Base-by-base conservation (phyloP, 1,140 invertebrate genomes). In the Muscidifurax raptorellus region DNA sequence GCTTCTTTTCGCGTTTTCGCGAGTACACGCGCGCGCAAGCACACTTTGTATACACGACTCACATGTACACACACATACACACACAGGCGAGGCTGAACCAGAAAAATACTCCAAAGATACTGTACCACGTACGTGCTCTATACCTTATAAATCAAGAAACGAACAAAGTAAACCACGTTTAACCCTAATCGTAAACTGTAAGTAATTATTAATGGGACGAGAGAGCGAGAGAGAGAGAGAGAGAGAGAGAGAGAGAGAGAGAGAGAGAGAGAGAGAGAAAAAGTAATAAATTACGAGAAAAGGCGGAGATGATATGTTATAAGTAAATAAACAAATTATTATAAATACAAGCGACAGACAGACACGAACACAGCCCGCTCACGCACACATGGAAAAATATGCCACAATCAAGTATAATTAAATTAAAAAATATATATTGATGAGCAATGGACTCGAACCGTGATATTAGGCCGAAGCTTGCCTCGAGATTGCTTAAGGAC, bases 401-500 rank as follows among this genome's bases (percentile, higher is more conserved):
- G 71, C 28, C 59, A 78, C 40, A 72, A 69, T 82, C 75, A 74
- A 82, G 69, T 83, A 86, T 82, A 86, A 87, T 86, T 81, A 85
- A 72, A 79, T 25, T 81, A 75, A 84, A 40, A 86, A 87, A 85
- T 89, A 89, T 88, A 89, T 89, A 90, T 86, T 87, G 87, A 93
- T 89, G 91, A 93, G 92, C 91, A 91, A 91, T 92, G 91, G 90
- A 93, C 91, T 92, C 92, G 89, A 92, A 93, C 92, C 91, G 92
- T 93, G 92, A 93, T 93, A 93, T 93, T 93, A 93, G 92, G 92
- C 92, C 92, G 91, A 92, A 92, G 92, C 91, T 93, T 93, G 92
- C 92, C 92, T 93, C 91, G 90, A 93, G 90, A 92, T 93, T 92
- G 92, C 91, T 93, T 93, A 92, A 93, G 91, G 89, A 93, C 91